phyloP scores from a whole-genome alignment of 1,140 invertebrate species.

The Drosophila baimaii region DNA sequence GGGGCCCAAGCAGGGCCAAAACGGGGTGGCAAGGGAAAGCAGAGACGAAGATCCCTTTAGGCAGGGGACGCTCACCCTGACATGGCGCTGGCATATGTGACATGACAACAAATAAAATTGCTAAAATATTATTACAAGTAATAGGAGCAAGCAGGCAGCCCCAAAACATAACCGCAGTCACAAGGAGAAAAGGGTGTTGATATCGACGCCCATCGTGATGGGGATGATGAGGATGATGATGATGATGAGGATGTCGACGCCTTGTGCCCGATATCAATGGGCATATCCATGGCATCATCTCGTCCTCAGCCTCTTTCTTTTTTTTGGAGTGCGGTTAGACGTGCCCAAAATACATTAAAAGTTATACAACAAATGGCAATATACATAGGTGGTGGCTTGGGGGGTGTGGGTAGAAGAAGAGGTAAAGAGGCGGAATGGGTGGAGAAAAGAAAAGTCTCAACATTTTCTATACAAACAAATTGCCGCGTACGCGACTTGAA shows the following conservation, averaged over 20 bases:
- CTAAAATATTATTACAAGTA: conserved; percentile 82
- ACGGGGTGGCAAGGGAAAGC: background rate
- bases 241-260: conserved; percentile 54
- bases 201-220: conserved; percentile 52
- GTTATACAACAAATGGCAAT: conserved; percentile 61
- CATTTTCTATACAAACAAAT: conserved; percentile 83
- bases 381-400: conserved; percentile 17
- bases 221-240: conserved; percentile 32
- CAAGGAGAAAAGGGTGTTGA: conserved; percentile 70
- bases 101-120: conserved; percentile 78
- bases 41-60: conserved; percentile 7
- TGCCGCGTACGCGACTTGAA: conserved; percentile 81
- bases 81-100: conserved; percentile 70
- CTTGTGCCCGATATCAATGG: conserved; percentile 69
- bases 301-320: conserved; percentile 3
- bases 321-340: conserved; percentile 67
- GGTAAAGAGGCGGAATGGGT: background rate
- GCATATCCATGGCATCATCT: conserved; percentile 67
- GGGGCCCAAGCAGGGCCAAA: background rate
- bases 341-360: conserved; percentile 81
- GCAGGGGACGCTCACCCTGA: conserved; percentile 33
- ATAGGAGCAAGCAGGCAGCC: conserved; percentile 58
- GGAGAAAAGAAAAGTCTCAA: conserved; percentile 52
- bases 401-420: too few relatives aligned
- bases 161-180: conserved; percentile 37